These are phyloP conservation scores for Heliothis peltigera DNA, from an alignment of 2,888 invertebrate genomes.

Conservation along the genomic window DNA sequence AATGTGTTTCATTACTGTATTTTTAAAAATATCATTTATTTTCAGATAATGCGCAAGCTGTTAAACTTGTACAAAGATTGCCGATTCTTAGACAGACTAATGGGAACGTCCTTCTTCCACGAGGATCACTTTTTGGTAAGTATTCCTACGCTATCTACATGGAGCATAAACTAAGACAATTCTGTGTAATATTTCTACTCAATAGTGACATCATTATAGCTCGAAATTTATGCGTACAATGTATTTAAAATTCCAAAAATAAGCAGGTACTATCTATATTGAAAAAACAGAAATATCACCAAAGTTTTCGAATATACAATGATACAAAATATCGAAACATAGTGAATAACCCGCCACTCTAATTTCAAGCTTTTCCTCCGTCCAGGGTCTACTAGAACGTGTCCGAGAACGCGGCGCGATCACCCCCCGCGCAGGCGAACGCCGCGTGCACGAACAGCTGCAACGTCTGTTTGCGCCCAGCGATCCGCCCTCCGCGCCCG, in stretches of 20 bases:
- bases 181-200: too few species aligned
- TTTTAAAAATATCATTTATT: constrained; percentile 48
- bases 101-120: constrained; percentile 96
- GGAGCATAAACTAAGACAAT: too few species aligned
- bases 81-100: constrained; percentile 95
- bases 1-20: background rate
- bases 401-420: constrained; percentile 93
- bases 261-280: background rate
- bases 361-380: background rate
- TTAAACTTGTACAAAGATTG: constrained; percentile 96
- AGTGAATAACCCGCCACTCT: too few species aligned
- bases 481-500: constrained; percentile 47
- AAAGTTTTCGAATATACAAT: background rate
- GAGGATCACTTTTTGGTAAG: constrained; percentile 94
- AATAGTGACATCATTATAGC: too few species aligned
- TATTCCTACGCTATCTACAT: background rate
- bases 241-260: too few species aligned
- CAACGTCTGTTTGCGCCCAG: constrained; percentile 82
- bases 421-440: constrained; percentile 91
- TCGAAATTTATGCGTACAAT: too few species aligned
- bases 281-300: background rate
- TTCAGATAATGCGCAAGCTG: constrained; percentile 93
- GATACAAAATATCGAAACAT: too few species aligned
- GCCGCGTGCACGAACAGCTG: constrained; percentile 93
- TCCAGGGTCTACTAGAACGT: constrained; percentile 92